Conservation (phyloP, 2,797 vertebrate species). For the Brachyrhaphis roseni region DNA sequence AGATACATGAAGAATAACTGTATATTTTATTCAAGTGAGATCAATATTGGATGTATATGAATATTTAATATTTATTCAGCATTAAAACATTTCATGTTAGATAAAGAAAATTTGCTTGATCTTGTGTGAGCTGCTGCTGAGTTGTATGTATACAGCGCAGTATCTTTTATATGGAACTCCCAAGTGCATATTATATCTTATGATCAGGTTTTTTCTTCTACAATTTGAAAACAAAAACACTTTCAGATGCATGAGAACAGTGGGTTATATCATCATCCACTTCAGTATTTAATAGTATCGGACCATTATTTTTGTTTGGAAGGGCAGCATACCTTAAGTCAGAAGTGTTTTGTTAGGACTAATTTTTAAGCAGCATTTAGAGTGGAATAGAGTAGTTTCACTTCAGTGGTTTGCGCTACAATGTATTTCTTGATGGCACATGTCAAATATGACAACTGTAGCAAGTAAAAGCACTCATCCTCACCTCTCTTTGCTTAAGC, state of each 20-base stretch:
- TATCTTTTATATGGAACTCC: conserved; percentile 56
- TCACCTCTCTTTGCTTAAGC: conserved; percentile 51
- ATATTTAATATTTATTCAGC: conserved; percentile 82
- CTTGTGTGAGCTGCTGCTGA: conserved; percentile 49
- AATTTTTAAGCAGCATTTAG: conserved; percentile 51
- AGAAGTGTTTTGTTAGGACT: conserved; percentile 65
- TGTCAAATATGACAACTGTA: conserved; percentile 44
- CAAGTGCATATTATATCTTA: conserved; percentile 68
- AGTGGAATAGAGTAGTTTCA: conserved; percentile 57
- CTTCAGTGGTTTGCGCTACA: conserved; percentile 40
- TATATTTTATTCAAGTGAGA: conserved; percentile 64
- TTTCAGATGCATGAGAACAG: conserved; percentile 79
- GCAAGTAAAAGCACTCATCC: conserved; percentile 49
- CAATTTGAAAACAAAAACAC: conserved; percentile 76
- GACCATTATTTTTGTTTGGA: conserved; percentile 66
- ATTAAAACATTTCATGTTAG: conserved; percentile 59
- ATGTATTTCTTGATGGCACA: conserved; percentile 27
- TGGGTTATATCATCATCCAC: conserved; percentile 78
- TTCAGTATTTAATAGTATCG: conserved; percentile 75
- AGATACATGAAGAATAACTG: conserved; percentile 51
- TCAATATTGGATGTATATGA: conserved; percentile 66
- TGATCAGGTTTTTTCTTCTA: conserved; percentile 80
- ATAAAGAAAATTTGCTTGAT: conserved; percentile 54
- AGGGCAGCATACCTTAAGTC: conserved; percentile 77
- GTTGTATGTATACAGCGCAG: conserved; percentile 47